phyloP scores from a whole-genome alignment of 2,797 vertebrate genomes.

The Coendou prehensilis region DNA sequence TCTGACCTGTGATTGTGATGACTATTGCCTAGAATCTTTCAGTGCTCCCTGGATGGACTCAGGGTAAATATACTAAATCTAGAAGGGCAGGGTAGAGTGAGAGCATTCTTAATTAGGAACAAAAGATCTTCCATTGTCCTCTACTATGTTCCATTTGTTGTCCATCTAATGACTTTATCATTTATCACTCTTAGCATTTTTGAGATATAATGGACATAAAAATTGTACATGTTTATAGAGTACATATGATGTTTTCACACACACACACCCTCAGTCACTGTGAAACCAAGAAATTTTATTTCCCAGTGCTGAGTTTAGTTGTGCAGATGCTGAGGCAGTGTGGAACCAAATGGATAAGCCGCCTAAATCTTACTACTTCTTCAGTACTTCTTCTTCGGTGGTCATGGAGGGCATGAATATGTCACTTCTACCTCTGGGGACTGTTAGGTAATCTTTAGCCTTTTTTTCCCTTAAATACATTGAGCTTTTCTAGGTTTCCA shows the following conservation, averaged over 20 bases:
- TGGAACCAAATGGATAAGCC: not conserved
- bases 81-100: not conserved
- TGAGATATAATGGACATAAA: not conserved
- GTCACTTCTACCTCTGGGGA: not conserved
- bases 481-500: conserved; percentile 47
- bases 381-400: not conserved
- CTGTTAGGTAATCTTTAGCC: conserved; percentile 23
- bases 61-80: conserved; percentile 43
- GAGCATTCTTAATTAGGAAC: conserved; percentile 57
- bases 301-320: not conserved
- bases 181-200: not conserved
- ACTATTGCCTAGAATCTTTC: conserved; percentile 28
- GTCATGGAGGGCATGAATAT: not conserved
- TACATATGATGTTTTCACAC: not conserved
- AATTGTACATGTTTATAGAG: not conserved
- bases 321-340: not conserved
- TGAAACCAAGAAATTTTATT: not conserved
- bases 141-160: not conserved
- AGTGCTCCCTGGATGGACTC: not conserved
- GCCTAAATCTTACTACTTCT: not conserved
- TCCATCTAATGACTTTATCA: conserved; percentile 22
- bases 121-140: conserved; percentile 1
- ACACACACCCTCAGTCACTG: not conserved
- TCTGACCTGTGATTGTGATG: conserved; percentile 37
- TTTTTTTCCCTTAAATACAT: conserved; percentile 8